phyloP scores from a whole-genome alignment of 2,888 invertebrate genomes.

The Drosophila quasianomalipes region DNA sequence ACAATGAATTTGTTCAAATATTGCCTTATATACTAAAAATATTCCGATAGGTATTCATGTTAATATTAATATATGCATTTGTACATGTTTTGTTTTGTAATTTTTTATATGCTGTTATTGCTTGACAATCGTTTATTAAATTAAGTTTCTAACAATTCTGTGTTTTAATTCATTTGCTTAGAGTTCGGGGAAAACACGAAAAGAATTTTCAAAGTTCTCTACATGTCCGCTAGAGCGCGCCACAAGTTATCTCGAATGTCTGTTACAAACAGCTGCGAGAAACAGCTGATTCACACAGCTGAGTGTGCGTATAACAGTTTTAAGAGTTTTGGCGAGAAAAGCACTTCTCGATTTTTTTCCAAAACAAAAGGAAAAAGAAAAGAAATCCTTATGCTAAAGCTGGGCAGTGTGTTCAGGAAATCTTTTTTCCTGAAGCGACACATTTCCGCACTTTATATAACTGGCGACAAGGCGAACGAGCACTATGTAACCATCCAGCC shows the following conservation, averaged over 20 bases:
- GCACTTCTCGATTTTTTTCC: neutral
- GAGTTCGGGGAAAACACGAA: neutral
- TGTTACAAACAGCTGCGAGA: neutral
- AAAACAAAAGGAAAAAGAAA: constrained; percentile 5
- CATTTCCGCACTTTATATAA: constrained; percentile 86
- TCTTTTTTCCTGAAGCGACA: constrained; percentile 52
- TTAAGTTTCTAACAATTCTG: constrained; percentile 2
- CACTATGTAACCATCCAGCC: constrained; percentile 90
- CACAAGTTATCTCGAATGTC: neutral
- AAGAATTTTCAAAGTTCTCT: neutral
- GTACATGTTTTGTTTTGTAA: constrained; percentile 22
- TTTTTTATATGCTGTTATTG: constrained; percentile 40
- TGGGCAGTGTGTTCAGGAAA: constrained; percentile 24
- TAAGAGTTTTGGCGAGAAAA: neutral
- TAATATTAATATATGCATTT: constrained; percentile 18
- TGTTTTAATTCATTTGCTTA: neutral
- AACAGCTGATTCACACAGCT: constrained; percentile 29
- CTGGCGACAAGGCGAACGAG: constrained; percentile 89
- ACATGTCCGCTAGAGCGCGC: constrained; percentile 11
- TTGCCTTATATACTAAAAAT: constrained; percentile 19
- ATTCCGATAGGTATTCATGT: constrained; percentile 19
- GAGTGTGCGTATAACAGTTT: constrained; percentile 14
- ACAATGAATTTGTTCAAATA: constrained; percentile 17
- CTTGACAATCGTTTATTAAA: constrained; percentile 45
- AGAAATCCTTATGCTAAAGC: constrained; percentile 47